These are phyloP conservation scores for Troilus luridus DNA, from an alignment of 2,888 invertebrate species.

Conservation along the genomic window DNA sequence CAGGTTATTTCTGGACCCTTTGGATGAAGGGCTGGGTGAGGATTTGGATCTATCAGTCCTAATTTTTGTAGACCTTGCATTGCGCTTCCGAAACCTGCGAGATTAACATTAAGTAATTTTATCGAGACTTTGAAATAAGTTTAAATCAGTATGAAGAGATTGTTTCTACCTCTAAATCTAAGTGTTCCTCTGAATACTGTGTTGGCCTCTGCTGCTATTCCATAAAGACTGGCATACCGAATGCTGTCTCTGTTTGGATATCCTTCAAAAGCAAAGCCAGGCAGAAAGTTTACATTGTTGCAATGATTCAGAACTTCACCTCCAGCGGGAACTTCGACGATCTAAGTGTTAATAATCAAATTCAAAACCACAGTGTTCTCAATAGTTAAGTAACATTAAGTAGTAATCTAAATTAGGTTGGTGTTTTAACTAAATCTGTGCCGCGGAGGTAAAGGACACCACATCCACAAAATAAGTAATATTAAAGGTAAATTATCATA, in stretches of 20 bases:
- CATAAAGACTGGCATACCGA: conserved; percentile 88
- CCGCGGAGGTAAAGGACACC: too few species aligned
- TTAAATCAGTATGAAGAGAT: neutral
- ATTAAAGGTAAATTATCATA: too few species aligned
- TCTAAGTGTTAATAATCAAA: conserved; percentile 69
- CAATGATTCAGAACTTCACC: conserved; percentile 90
- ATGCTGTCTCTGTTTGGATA: conserved; percentile 98
- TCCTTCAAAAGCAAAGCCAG: conserved; percentile 96
- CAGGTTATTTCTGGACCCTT: conserved; percentile 97
- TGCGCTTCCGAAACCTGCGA: conserved; percentile 86
- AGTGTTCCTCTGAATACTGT: conserved; percentile 95
- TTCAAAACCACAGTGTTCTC: too few species aligned
- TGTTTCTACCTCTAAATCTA: conserved; percentile 79
- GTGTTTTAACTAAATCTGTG: too few species aligned
- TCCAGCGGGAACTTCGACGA: conserved; percentile 90
- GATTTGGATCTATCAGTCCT: conserved; percentile 88
- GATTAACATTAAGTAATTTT: neutral
- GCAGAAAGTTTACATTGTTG: conserved; percentile 88
- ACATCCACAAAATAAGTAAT: too few species aligned
- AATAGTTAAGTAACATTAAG: too few species aligned
- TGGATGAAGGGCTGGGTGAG: conserved; percentile 92
- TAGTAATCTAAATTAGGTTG: too few species aligned
- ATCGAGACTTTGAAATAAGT: neutral
- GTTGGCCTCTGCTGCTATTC: conserved; percentile 84
- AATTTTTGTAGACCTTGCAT: conserved; percentile 89